Percentiles rank a stretch among this genome's conserved stretches.
Conservation (phyloP, 1,140 invertebrate species). For the Conus ventricosus region DNA sequence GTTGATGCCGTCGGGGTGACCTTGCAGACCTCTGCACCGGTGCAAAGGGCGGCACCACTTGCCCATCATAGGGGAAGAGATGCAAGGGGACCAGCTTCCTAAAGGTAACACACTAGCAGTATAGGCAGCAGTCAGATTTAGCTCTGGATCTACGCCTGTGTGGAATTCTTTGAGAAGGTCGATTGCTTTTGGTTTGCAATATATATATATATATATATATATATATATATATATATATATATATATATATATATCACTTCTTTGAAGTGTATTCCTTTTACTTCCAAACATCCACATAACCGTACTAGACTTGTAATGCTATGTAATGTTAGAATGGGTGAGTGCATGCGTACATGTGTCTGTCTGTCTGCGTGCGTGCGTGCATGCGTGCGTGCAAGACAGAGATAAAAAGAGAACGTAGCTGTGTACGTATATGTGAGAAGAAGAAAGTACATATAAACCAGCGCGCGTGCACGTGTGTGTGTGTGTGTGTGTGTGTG, state of each 20-base stretch:
- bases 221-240: too few species aligned
- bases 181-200: too few species aligned
- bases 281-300: background rate
- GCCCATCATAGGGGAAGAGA: constrained; percentile 19
- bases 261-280: too few species aligned
- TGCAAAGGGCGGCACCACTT: constrained; percentile 8
- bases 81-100: background rate
- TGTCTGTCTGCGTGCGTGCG: background rate
- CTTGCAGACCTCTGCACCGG: constrained; percentile 2
- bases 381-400: background rate
- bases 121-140: too few species aligned
- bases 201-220: too few species aligned
- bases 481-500: constrained; percentile 21
- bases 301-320: background rate
- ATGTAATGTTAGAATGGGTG: background rate
- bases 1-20: too few species aligned
- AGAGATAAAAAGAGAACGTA: background rate
- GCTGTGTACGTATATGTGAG: background rate
- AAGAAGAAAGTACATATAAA: background rate
- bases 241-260: too few species aligned
- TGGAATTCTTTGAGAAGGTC: too few species aligned
- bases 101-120: background rate
- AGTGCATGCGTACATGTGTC: background rate
- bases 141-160: too few species aligned
- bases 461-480: background rate